Base-by-base conservation (phyloP, 1,140 invertebrate genomes). In the Diorhabda carinulata region DNA sequence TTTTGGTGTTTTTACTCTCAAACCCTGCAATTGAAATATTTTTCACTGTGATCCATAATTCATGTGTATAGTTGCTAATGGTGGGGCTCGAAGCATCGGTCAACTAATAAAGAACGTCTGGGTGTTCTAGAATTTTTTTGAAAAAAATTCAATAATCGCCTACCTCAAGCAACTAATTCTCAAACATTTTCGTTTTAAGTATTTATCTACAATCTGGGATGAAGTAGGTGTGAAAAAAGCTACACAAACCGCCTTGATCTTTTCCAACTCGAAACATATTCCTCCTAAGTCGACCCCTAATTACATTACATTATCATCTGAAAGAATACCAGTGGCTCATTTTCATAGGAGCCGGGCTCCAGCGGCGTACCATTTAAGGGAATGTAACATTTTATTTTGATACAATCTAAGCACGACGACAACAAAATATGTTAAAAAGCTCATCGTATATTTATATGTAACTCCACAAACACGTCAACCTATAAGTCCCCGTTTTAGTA, bases 261-360 rank as follows among this genome's bases (percentile, higher is more conserved):
- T 9, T 41, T 65, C 44, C 41, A 57, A 47, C 56, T 42, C 10
- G 25, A 65, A 57, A 47, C 25, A 56, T 65, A 65, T 65, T 40
- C 43, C 41, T 40, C 43, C 64, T 43, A 47, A 65, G n/a, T 45
- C 47, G 64, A 65, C n/a, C 43, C 64, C 47, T 65, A 65, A 65
- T 65, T 65, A 65, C 47, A 41, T 57, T 65, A 57, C 47, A 65
- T 43, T 45, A 58, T 65, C 47, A 2, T 57, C 56, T 65, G 6
- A 40, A 57, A 57, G 42, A 65, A 65, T 52, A 57, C 64, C 64
- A 65, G 64, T 65, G 64, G 64, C 64, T 43, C 47, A 65, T 65
- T 65, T 65, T 41, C 52, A 56, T 65, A 47, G 40, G 52, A 65
- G n/a, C 41, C 43, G 41, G 10, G 8, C 10, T 8, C 9, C 61